Evolutionary conservation across 2,797 vertebrate species (phyloP).

Genomic region (Spatula clypeata): DNA sequence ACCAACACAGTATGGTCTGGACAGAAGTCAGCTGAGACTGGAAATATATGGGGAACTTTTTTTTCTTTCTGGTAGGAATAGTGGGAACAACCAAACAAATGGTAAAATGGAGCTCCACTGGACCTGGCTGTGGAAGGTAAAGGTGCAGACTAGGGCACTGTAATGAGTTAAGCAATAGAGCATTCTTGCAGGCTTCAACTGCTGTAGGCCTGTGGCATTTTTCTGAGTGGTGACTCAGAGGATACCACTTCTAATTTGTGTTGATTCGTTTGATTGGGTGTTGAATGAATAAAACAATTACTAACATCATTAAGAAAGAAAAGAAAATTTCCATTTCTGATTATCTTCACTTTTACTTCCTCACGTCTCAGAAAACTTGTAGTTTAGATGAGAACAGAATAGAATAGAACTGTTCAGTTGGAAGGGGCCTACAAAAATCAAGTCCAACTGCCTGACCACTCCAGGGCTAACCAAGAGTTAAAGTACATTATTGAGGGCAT

Average conservation of each 20-base stretch:
- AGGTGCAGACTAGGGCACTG: neutral
- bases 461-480: too few species aligned
- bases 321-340: neutral
- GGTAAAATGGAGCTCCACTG: neutral
- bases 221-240: neutral
- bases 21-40: neutral
- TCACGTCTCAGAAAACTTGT: neutral
- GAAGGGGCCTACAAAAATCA: too few species aligned
- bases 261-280: neutral
- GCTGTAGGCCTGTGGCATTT: accelerated
- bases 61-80: neutral
- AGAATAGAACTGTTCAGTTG: too few species aligned
- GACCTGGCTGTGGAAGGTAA: neutral
- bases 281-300: neutral
- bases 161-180: neutral
- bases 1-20: neutral
- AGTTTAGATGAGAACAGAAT: neutral
- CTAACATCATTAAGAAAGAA: neutral
- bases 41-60: accelerated
- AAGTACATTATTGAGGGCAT: too few species aligned
- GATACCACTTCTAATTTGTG: accelerated
- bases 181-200: neutral
- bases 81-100: neutral
- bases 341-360: neutral
- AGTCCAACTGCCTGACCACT: too few species aligned